Base-by-base conservation (phyloP, 2,888 invertebrate species). In the Dryomyza anilis region DNA sequence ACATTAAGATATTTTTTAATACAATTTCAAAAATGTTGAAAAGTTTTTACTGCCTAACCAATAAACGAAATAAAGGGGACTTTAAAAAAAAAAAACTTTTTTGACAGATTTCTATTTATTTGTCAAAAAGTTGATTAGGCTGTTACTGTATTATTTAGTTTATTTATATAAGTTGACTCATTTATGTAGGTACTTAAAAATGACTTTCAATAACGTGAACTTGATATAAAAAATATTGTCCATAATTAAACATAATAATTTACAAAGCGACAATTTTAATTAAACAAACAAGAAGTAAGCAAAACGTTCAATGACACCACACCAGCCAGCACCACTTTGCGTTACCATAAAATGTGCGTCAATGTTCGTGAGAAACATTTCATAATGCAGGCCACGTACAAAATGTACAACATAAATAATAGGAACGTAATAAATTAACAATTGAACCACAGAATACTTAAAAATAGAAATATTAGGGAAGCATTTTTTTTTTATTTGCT, bases 291-390 rank as follows among this genome's bases (percentile, higher is more conserved):
- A 27, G 30, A 27, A 48, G 4, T 53, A 46, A 23, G 50, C 43
- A 30, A 27, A 56, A 60, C 68, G 63, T 66, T 67, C 64, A 67
- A 66, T 67, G 67, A 64, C 70, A 68, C 66, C 65, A 65, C 64
- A 64, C 6, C 50, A 23, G 6, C 14, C 4, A 25, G 25, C 23
- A 50, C n/a, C n/a, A 7, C n/a, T n/a, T n/a, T n/a, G n/a, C n/a
- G n/a, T n/a, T n/a, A n/a, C n/a, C n/a, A n/a, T n/a, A n/a, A n/a
- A n/a, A 27, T 3, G 7, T 27, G n/a, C 19, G 14, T 48, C 14
- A 19, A 48, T 23, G 1, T 21, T 14, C 23, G 48, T 3, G 21
- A 7, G n/a, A 27, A 21, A 50, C 12, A 27, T 3, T 14, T 50
- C 25, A 25, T 25, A 50, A 50, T 50, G 23, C 50, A 50, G 23